A percentile compares a stretch with the other conserved stretches of the same genome.
These are phyloP conservation scores for Apeltes quadracus DNA, from an alignment of 2,113 vertebrate species.

Conservation along the genomic window DNA sequence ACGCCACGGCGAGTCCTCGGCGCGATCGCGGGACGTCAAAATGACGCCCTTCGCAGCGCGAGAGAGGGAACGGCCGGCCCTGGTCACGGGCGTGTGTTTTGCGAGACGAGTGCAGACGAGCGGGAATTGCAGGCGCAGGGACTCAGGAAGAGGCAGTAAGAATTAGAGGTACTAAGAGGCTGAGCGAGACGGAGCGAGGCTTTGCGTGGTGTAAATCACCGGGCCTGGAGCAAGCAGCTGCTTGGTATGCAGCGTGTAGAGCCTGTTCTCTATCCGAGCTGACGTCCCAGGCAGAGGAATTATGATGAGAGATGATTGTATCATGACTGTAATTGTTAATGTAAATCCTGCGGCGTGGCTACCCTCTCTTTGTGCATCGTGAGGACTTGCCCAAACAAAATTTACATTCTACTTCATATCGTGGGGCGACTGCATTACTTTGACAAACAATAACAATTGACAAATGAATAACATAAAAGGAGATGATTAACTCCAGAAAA, in stretches of 20 bases:
- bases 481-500: constrained; percentile 79
- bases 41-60: background rate
- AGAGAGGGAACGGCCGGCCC: background rate
- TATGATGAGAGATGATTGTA: constrained; percentile 78
- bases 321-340: constrained; percentile 79
- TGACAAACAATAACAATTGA: constrained; percentile 78
- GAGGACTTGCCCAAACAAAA: constrained; percentile 69
- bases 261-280: constrained; percentile 57
- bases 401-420: constrained; percentile 75
- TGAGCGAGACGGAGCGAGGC: constrained; percentile 41
- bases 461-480: constrained; percentile 79
- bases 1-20: constrained; percentile 10
- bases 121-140: constrained; percentile 27
- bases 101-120: constrained; percentile 28
- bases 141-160: constrained; percentile 38
- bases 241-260: constrained; percentile 68
- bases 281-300: constrained; percentile 72
- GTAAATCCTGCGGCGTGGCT: constrained; percentile 71
- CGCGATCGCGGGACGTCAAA: constrained; percentile 14
- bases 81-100: constrained; percentile 10
- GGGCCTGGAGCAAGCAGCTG: constrained; percentile 64
- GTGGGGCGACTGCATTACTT: constrained; percentile 63
- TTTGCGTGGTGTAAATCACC: constrained; percentile 60
- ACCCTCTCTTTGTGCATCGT: constrained; percentile 59
- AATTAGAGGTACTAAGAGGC: constrained; percentile 46